Evolutionary conservation across 2,113 vertebrate genomes (phyloP).

Genomic region (Fregata magnificens): DNA sequence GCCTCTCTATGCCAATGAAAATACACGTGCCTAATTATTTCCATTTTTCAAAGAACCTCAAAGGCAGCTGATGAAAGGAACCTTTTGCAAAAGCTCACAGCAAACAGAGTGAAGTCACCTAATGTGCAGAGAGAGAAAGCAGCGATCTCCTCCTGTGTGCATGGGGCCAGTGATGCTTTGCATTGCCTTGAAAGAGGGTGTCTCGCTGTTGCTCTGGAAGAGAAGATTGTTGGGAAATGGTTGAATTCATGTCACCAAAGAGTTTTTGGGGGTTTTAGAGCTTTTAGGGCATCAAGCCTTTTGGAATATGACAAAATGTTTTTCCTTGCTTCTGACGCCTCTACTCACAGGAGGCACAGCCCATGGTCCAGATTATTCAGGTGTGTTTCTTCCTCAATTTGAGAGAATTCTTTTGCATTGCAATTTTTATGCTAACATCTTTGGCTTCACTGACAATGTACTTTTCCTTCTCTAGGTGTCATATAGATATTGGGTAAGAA

Average conservation of each 20-base stretch:
- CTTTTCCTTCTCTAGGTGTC: background rate
- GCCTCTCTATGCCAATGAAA: slow-evolving; percentile 66
- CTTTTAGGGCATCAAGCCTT: background rate
- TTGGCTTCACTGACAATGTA: background rate
- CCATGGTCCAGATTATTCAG: background rate
- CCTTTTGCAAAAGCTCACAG: slow-evolving; percentile 63
- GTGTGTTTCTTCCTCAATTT: background rate
- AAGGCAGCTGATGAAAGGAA: slow-evolving; percentile 72
- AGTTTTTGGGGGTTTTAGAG: background rate
- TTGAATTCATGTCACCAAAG: background rate
- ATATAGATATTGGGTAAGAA: background rate
- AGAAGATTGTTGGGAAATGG: background rate
- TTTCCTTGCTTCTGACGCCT: background rate
- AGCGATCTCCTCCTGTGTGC: background rate
- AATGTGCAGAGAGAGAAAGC: slow-evolving; percentile 16
- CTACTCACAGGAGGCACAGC: background rate
- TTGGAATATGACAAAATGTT: background rate
- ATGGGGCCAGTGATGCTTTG: background rate
- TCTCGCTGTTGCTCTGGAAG: background rate
- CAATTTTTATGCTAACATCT: background rate
- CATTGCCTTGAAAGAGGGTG: background rate
- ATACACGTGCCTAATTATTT: slow-evolving; percentile 73
- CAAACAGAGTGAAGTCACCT: slow-evolving; percentile 62
- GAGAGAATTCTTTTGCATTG: background rate
- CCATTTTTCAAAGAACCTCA: slow-evolving; percentile 72